These are phyloP conservation scores for Julus scanicus DNA, from an alignment of 2,888 invertebrate genomes.

Conservation along the genomic window DNA sequence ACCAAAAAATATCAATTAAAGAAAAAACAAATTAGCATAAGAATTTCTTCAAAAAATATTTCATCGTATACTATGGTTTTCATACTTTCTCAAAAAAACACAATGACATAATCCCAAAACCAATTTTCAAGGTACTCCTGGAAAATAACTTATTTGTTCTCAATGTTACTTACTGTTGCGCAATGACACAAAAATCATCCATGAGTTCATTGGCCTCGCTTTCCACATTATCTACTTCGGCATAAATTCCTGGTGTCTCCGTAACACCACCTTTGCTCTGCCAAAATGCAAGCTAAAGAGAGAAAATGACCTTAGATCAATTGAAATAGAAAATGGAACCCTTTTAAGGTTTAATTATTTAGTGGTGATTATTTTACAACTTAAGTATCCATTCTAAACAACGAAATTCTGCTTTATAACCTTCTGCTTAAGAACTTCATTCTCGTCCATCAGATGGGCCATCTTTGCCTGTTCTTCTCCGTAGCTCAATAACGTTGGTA, in stretches of 20 bases:
- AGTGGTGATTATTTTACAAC: too few species aligned
- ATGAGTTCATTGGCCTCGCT: constrained; percentile 75
- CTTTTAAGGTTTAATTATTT: too few species aligned
- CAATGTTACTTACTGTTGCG: constrained; percentile 68
- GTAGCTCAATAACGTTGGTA: constrained; percentile 84
- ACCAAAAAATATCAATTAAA: too few species aligned
- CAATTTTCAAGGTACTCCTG: too few species aligned
- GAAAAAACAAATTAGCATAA: too few species aligned
- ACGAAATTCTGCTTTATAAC: constrained; percentile 59
- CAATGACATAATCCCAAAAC: too few species aligned
- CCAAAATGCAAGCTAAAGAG: constrained; percentile 49
- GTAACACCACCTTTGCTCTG: constrained; percentile 52
- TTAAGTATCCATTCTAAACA: too few species aligned
- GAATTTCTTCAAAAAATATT: too few species aligned
- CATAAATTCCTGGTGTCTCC: neutral
- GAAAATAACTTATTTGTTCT: too few species aligned
- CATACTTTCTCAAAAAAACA: too few species aligned
- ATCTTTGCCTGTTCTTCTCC: constrained; percentile 86
- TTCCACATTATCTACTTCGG: constrained; percentile 49
- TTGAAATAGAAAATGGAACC: too few species aligned
- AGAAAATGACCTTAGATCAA: neutral
- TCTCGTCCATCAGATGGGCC: constrained; percentile 85
- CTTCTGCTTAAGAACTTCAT: constrained; percentile 74
- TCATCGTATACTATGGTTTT: too few species aligned
- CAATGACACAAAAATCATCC: constrained; percentile 91